Evolutionary conservation across 2,113 vertebrate species (phyloP), one percentile per base, ranked within the genome.

Genomic region (Callopanchax toddi): DNA sequence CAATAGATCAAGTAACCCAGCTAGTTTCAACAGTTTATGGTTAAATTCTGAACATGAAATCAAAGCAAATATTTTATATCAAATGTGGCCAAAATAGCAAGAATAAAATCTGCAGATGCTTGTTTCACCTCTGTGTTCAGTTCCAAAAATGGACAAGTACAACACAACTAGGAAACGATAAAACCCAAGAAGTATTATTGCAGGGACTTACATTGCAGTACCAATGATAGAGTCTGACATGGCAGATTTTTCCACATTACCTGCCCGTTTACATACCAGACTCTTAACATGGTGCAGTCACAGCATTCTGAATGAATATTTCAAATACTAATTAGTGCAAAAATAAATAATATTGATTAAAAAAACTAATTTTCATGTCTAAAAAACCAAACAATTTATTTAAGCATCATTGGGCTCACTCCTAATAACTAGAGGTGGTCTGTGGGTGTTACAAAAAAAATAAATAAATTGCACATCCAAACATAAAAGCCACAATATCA

Each of bases 1-100:
- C 76, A 88, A 91, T 87, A 91, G 91, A 94, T 88, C 81, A 32
- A 89, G 91, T 86, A 94, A 94, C 81, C 44, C 36, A 90, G 95
- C 89, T 92, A 85, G 81, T 81, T 85, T 93, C 84, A 89, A 86
- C 43, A 22, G 23, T 23, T 45, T 54, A 50, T 32, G 15, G 32
- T 29, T 81, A 79, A 85, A 69, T 75, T 91, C 88, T 84, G 87
- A 85, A 87, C 85, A 79, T 81, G 76, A 75, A 90, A 91, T 93
- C 79, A 60, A 43, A 7, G 39, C 21, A 20, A 44, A 11, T 50
- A 2, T 66, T 45, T 40, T 52, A 16, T 15, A 53, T 5, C 23
- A 48, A 43, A 1, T 17, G 45, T 11, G 13, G 11, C 2, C 1
- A 59, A 10, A 60, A 46, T 52, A 12, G 9, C 22, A 52, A 62